Percentiles rank a stretch among this genome's conserved stretches.
Evolutionary conservation across 1,140 invertebrate species (phyloP).

Genomic region (Catajapyx aquilonaris): DNA sequence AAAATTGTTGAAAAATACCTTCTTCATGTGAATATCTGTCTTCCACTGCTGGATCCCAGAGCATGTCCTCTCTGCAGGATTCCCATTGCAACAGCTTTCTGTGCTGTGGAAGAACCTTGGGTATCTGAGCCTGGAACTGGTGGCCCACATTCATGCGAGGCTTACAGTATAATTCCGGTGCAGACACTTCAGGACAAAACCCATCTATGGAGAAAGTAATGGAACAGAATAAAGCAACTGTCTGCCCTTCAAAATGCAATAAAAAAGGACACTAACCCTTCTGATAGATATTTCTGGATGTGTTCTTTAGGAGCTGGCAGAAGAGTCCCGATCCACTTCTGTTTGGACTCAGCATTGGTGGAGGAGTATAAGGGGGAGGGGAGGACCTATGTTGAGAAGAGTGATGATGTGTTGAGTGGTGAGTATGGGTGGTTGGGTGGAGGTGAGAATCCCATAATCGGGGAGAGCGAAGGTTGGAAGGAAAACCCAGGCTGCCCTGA

Average conservation of each 20-base stretch:
- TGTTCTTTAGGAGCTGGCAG: conserved; percentile 26
- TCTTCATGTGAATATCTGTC: conserved; percentile 45
- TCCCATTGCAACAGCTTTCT: too few relatives aligned
- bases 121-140: conserved; percentile 69
- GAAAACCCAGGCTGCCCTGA: conserved; percentile 25
- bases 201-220: too few relatives aligned
- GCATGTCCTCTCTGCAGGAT: conserved; percentile 40
- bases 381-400: conserved; percentile 22
- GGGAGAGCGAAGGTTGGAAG: conserved; percentile 31
- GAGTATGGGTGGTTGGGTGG: conserved; percentile 26
- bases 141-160: conserved; percentile 75
- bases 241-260: too few relatives aligned
- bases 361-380: conserved; percentile 59
- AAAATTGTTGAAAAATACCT: conserved; percentile 27
- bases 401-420: too few relatives aligned
- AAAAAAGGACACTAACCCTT: too few relatives aligned
- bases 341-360: conserved; percentile 76
- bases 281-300: too few relatives aligned
- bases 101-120: conserved; percentile 23
- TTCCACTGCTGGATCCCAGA: conserved; percentile 68
- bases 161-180: too few relatives aligned
- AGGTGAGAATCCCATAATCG: conserved; percentile 20
- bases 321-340: conserved; percentile 69
- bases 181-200: too few relatives aligned
- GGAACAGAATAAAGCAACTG: too few relatives aligned